These are phyloP conservation scores for Distichodus sexfasciatus DNA, from an alignment of 2,797 vertebrate species.

Conservation along the genomic window DNA sequence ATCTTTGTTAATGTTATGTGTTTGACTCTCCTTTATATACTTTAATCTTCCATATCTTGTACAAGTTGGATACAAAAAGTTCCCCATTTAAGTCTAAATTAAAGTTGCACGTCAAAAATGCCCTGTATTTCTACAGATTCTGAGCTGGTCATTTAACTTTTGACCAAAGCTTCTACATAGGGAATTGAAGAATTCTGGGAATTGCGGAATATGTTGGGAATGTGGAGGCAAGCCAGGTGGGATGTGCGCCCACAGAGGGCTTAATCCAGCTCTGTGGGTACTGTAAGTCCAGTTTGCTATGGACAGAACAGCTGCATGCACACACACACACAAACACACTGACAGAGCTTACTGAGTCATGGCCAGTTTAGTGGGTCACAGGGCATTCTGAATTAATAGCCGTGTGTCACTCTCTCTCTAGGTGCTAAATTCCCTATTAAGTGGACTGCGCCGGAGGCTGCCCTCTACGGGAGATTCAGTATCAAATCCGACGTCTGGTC, in stretches of 20 bases:
- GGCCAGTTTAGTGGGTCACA: neutral
- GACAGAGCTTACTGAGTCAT: neutral
- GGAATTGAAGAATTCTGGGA: neutral
- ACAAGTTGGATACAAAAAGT: no score
- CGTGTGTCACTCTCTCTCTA: conserved; percentile 51
- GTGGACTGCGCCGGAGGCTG: conserved; percentile 94
- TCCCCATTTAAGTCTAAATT: no score
- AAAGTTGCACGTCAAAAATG: no score
- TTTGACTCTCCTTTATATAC: no score
- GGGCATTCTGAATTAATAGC: neutral
- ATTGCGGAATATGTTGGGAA: no score
- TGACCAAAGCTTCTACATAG: no score
- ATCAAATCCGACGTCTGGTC: conserved; percentile 98
- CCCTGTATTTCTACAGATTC: no score
- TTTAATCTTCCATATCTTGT: no score
- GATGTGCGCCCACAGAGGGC: neutral
- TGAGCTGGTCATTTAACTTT: no score
- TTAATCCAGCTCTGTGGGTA: neutral
- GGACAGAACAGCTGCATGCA: neutral
- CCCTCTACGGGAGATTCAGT: conserved; percentile 91
- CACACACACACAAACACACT: neutral
- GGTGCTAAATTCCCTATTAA: conserved; percentile 97
- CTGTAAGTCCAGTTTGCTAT: neutral
- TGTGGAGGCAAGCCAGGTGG: neutral
- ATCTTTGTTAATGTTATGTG: no score